A percentile compares a stretch with the other conserved stretches of the same genome.
phyloP scores from a whole-genome alignment of 2,113 vertebrate species.

The Irena cyanogastra region DNA sequence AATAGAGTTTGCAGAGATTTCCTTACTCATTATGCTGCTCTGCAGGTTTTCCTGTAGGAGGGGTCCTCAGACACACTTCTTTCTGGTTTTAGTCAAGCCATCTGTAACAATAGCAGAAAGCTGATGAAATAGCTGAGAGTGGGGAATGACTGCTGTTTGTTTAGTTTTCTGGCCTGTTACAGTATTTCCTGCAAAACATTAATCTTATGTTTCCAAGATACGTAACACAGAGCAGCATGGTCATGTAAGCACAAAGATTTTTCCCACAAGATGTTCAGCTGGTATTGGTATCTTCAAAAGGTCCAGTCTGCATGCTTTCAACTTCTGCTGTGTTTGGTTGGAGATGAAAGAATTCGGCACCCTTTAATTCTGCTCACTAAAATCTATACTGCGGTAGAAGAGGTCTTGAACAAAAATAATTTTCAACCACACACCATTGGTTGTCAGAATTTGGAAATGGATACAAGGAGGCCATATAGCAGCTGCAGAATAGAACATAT shows the following conservation, averaged over 20 bases:
- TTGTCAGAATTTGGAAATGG: neutral
- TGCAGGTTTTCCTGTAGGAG: neutral
- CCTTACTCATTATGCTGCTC: neutral
- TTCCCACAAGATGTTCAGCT: constrained; percentile 33
- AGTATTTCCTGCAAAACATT: constrained; percentile 29
- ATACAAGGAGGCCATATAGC: neutral
- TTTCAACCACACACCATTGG: neutral
- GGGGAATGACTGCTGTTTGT: constrained; percentile 18
- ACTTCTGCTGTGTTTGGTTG: neutral
- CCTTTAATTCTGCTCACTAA: neutral
- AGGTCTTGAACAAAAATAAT: neutral
- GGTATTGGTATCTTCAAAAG: constrained; percentile 2
- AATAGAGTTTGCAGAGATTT: neutral
- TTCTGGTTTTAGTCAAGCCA: neutral
- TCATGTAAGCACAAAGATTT: neutral
- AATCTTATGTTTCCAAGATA: constrained; percentile 14
- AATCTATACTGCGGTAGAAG: neutral
- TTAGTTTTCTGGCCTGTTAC: constrained; percentile 6
- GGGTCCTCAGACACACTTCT: neutral
- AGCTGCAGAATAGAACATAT: neutral
- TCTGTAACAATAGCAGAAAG: constrained; percentile 46
- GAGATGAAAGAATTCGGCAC: neutral
- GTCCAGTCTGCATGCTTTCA: neutral
- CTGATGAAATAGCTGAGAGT: neutral
- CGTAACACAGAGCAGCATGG: neutral